Percentiles rank a stretch among this genome's conserved stretches.
Conservation (phyloP, 1,140 invertebrate genomes). For the Aphelinus certus region DNA sequence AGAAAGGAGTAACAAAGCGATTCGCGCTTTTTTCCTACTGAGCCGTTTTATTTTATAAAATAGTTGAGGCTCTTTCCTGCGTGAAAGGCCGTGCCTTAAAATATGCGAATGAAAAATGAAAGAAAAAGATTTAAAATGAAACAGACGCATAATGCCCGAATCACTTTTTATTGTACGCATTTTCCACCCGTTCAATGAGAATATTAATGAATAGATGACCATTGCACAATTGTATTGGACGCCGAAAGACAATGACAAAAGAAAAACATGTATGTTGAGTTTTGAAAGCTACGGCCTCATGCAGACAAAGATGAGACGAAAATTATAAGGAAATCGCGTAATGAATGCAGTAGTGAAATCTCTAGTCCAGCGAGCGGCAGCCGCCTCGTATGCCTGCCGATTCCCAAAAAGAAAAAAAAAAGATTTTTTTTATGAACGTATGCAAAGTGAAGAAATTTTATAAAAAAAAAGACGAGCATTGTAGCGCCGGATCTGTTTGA, state of each 20-base stretch:
- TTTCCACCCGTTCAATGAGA: background rate
- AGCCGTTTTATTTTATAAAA: conserved; percentile 38
- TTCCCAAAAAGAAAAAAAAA: conserved; percentile 56
- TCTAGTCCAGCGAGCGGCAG: conserved; percentile 65
- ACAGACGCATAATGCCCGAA: background rate
- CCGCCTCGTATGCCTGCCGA: conserved; percentile 55
- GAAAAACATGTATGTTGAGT: background rate
- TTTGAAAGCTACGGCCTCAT: conserved; percentile 5
- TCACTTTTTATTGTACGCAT: conserved; percentile 4
- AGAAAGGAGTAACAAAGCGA: conserved; percentile 26
- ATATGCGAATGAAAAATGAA: background rate
- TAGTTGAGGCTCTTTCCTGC: conserved; percentile 35
- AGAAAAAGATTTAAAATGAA: background rate
- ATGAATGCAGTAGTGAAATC: conserved; percentile 65
- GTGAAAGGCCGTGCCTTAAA: conserved; percentile 39
- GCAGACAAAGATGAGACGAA: conserved; percentile 5
- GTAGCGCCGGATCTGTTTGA: conserved; percentile 20
- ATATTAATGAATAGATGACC: conserved; percentile 3
- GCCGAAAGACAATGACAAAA: background rate
- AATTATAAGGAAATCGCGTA: conserved; percentile 52
- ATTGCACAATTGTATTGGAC: background rate
- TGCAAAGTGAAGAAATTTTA: conserved; percentile 13
- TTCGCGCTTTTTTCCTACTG: conserved; percentile 38
- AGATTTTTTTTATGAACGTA: conserved; percentile 25
- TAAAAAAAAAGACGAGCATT: conserved; percentile 1